These are phyloP conservation scores for Lerista edwardsae DNA, from an alignment of 2,797 vertebrate genomes.

Conservation along the genomic window DNA sequence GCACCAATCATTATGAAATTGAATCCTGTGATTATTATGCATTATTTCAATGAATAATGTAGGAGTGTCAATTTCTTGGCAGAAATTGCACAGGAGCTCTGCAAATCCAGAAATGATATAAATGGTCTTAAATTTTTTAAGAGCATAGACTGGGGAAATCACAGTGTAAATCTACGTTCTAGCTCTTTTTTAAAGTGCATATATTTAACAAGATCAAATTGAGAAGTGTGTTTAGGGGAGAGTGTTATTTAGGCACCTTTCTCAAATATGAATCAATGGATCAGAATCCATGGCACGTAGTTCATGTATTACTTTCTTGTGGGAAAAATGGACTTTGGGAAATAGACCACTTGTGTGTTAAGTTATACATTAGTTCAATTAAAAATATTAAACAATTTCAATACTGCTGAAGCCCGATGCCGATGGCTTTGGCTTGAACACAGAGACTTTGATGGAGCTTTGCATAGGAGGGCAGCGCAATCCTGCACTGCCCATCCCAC, in stretches of 20 bases:
- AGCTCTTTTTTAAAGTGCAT: conserved; percentile 13
- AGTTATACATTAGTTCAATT: neutral
- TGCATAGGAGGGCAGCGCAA: too few relatives aligned
- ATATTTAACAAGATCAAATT: conserved; percentile 49
- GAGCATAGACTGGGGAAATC: conserved; percentile 48
- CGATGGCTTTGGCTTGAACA: too few relatives aligned
- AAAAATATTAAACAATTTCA: neutral
- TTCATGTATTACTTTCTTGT: neutral
- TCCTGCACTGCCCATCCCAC: too few relatives aligned
- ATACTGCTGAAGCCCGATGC: too few relatives aligned
- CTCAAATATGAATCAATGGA: neutral
- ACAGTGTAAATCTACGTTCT: conserved; percentile 25
- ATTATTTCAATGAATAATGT: conserved; percentile 69
- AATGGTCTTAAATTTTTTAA: conserved; percentile 65
- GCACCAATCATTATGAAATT: conserved; percentile 69
- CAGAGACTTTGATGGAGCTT: too few relatives aligned
- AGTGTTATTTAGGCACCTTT: conserved; percentile 10
- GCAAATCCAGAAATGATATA: conserved; percentile 61
- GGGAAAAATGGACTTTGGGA: neutral
- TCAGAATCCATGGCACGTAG: neutral
- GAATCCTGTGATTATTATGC: conserved; percentile 54
- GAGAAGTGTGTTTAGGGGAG: conserved; percentile 23
- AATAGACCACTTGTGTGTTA: neutral
- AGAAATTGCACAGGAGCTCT: conserved; percentile 50
- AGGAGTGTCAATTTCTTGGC: conserved; percentile 60